Percentiles rank a stretch among this genome's conserved stretches.
These are phyloP conservation scores for Pundamilia nyererei DNA, from an alignment of 2,113 vertebrate genomes.

Conservation along the genomic window DNA sequence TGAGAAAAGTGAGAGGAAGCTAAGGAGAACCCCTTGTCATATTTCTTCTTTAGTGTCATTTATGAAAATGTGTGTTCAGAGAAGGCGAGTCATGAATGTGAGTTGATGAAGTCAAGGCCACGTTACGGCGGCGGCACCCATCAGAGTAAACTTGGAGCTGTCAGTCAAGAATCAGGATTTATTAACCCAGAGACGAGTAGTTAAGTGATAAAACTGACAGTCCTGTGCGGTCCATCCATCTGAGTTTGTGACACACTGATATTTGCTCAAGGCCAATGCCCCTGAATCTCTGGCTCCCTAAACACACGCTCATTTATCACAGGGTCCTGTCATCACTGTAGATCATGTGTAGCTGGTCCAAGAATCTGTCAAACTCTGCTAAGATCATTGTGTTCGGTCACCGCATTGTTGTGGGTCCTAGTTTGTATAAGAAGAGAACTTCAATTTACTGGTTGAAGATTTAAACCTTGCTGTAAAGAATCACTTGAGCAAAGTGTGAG, in stretches of 20 bases:
- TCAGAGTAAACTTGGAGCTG: neutral
- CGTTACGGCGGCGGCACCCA: neutral
- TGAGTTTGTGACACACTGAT: constrained; percentile 35
- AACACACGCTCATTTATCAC: constrained; percentile 54
- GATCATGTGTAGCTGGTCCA: constrained; percentile 16
- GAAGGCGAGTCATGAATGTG: constrained; percentile 34
- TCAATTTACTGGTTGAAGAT: neutral
- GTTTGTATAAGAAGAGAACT: neutral
- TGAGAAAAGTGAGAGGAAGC: constrained; percentile 18
- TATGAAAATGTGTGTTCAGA: constrained; percentile 53
- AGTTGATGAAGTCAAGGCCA: constrained; percentile 57
- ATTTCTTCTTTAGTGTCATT: constrained; percentile 64
- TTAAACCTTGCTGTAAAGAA: neutral
- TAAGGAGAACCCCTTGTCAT: constrained; percentile 39
- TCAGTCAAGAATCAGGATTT: constrained; percentile 52
- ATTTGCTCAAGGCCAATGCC: constrained; percentile 49
- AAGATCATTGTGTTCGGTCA: neutral
- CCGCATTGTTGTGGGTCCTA: neutral
- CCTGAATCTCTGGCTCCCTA: constrained; percentile 33
- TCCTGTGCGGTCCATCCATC: constrained; percentile 34
- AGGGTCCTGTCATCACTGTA: constrained; percentile 23
- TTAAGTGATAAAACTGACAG: constrained; percentile 54
- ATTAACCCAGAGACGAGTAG: constrained; percentile 47
- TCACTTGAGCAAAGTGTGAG: neutral
- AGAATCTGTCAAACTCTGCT: neutral